phyloP scores from a whole-genome alignment of 2,797 vertebrate genomes.

The Pachyuromys duprasi region DNA sequence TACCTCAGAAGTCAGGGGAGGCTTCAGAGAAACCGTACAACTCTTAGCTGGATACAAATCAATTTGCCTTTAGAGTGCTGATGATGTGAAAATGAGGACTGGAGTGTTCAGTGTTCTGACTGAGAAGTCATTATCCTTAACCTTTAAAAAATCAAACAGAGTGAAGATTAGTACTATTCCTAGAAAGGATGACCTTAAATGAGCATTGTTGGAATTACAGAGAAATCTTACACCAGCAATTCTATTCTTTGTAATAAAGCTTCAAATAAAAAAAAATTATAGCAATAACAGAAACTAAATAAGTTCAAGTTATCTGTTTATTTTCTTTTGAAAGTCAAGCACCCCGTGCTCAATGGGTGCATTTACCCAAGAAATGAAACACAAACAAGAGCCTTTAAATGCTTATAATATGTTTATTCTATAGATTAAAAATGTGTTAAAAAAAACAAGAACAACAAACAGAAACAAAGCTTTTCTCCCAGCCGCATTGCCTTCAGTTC shows the following conservation, averaged over 20 bases:
- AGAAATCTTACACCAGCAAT: constrained; percentile 26
- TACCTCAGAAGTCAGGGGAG: neutral
- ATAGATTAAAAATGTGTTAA: neutral
- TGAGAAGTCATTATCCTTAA: constrained; percentile 1
- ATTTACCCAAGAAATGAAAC: constrained; percentile 19
- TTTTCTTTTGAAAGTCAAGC: neutral
- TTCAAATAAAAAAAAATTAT: constrained; percentile 45
- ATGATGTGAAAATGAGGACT: neutral
- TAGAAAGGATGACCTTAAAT: constrained; percentile 11
- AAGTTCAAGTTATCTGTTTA: neutral
- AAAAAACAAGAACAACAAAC: neutral
- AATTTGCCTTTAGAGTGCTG: constrained; percentile 14
- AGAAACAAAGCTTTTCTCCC: neutral
- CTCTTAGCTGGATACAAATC: constrained; percentile 15
- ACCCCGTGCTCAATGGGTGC: neutral
- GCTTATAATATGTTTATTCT: neutral
- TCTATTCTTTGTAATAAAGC: neutral
- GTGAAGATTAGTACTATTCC: neutral
- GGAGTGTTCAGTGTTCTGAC: neutral
- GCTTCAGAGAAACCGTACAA: constrained; percentile 4
- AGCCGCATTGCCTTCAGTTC: neutral
- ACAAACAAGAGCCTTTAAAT: neutral
- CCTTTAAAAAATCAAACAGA: neutral
- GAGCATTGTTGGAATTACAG: neutral
- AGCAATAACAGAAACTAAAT: constrained; percentile 30